Conservation (phyloP, 2,888 invertebrate genomes). For the Oxycera nigricornis region DNA sequence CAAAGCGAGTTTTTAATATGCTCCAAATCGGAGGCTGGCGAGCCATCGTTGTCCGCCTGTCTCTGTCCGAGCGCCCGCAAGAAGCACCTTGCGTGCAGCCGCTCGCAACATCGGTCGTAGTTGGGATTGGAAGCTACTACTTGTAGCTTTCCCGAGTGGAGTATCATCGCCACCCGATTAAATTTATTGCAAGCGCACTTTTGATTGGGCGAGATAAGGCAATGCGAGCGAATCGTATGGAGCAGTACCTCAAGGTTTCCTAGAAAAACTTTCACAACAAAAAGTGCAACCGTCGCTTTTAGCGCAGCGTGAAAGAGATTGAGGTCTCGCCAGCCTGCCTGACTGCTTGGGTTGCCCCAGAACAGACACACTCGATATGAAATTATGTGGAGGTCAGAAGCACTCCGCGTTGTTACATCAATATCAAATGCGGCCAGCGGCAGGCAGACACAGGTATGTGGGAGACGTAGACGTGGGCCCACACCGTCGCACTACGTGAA, state of each 20-base stretch:
- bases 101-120: not conserved
- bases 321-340: not conserved
- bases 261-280: slow-evolving; percentile 13
- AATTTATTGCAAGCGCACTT: not conserved
- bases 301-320: not conserved
- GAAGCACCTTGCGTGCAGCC: not conserved
- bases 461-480: not conserved
- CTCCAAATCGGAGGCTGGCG: not conserved
- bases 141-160: not conserved
- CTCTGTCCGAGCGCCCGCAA: not conserved
- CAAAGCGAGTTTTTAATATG: not conserved
- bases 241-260: slow-evolving; percentile 22
- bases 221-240: slow-evolving; percentile 12
- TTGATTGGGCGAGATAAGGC: slow-evolving; percentile 12
- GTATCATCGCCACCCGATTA: not conserved
- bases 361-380: not conserved
- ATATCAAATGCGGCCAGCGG: not conserved
- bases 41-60: not conserved
- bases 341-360: not conserved
- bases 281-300: not conserved
- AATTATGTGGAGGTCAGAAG: slow-evolving; percentile 3
- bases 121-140: not conserved
- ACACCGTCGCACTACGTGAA: slow-evolving; percentile 21
- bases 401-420: not conserved
- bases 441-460: not conserved